These are phyloP conservation scores for Struthio camelus DNA, from an alignment of 2,113 vertebrate genomes.

Conservation along the genomic window DNA sequence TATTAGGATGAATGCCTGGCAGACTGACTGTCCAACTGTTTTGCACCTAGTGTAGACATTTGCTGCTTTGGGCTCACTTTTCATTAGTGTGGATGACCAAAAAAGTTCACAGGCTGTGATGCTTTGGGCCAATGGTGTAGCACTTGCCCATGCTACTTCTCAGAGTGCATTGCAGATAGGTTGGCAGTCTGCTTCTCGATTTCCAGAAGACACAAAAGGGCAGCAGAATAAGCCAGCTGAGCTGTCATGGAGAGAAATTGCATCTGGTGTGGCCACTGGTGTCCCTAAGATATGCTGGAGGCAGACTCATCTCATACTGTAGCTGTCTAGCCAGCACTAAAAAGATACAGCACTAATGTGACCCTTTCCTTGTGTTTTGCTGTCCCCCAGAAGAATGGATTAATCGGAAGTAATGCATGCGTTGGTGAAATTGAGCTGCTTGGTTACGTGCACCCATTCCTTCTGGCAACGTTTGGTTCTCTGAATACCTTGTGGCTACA, in stretches of 20 bases:
- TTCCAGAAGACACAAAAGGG: not conserved
- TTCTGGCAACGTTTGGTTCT: not conserved
- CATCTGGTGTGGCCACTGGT: too few species aligned
- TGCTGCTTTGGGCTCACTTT: not conserved
- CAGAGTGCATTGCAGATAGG: not conserved
- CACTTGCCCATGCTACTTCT: not conserved
- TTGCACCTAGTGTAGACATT: not conserved
- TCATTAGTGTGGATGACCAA: not conserved
- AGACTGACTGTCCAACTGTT: not conserved
- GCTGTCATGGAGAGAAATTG: not conserved
- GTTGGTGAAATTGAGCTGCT: not conserved
- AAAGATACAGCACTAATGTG: not conserved
- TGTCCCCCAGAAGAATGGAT: not conserved
- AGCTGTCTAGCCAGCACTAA: not conserved
- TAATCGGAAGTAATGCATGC: not conserved
- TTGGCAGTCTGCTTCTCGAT: too few species aligned
- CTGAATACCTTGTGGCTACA: not conserved
- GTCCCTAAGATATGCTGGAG: too few species aligned
- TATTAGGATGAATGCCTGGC: not conserved
- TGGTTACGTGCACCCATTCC: accelerated
- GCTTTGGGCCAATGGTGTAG: not conserved
- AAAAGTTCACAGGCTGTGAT: not conserved
- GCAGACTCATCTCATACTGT: not conserved
- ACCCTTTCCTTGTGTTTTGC: not conserved
- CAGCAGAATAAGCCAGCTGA: not conserved